Evolutionary conservation across 2,113 vertebrate genomes (phyloP).

Genomic region (Mus pahari): DNA sequence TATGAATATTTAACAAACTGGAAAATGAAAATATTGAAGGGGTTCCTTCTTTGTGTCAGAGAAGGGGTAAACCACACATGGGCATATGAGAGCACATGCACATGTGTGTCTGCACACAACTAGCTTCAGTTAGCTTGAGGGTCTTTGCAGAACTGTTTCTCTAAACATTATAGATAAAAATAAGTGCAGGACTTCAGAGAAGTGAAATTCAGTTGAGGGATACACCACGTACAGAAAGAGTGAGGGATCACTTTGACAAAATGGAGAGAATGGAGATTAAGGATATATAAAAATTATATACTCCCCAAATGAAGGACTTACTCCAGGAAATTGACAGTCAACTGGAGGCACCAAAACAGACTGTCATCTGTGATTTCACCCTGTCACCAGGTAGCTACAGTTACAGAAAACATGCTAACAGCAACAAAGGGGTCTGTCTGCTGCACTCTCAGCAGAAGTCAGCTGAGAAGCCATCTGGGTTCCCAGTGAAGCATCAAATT

Average conservation of each 20-base stretch:
- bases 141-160: constrained; percentile 73
- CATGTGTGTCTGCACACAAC: constrained; percentile 52
- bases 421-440: constrained; percentile 64
- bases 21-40: constrained; percentile 80
- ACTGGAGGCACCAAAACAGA: constrained; percentile 59
- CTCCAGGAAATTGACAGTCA: constrained; percentile 65
- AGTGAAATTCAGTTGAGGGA: constrained; percentile 77
- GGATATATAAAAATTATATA: constrained; percentile 83
- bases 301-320: constrained; percentile 62
- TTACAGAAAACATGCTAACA: constrained; percentile 72
- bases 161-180: constrained; percentile 77
- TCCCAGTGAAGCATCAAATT: neutral
- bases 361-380: constrained; percentile 77
- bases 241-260: constrained; percentile 81
- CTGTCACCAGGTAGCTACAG: constrained; percentile 71
- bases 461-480: constrained; percentile 33
- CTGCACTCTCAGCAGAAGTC: neutral
- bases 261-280: constrained; percentile 81
- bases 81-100: neutral
- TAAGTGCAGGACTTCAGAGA: constrained; percentile 66
- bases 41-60: constrained; percentile 70
- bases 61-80: constrained; percentile 1
- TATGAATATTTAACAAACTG: constrained; percentile 82
- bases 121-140: constrained; percentile 77
- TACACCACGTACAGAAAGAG: constrained; percentile 66